phyloP scores from a whole-genome alignment of 2,797 vertebrate species.

The Galaxias olidus region DNA sequence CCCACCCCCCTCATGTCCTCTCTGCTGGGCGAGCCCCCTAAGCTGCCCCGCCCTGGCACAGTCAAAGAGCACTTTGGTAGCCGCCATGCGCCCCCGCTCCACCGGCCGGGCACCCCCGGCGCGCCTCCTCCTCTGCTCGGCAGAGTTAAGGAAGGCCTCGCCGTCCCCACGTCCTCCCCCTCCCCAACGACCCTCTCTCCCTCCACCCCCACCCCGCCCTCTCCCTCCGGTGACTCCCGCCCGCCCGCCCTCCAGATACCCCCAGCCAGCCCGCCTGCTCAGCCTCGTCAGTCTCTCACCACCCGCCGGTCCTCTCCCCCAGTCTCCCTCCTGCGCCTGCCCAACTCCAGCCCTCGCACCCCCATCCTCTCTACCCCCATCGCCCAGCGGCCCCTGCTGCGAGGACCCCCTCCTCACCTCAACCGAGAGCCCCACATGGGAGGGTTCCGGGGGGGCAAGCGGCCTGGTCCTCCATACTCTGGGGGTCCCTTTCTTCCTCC shows the following conservation, averaged over 20 bases:
- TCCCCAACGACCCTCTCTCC: constrained; percentile 47
- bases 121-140: constrained; percentile 73
- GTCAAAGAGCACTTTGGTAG: constrained; percentile 83
- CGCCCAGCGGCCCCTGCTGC: constrained; percentile 72
- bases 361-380: constrained; percentile 62
- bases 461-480: constrained; percentile 79
- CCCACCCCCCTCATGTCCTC: constrained; percentile 66
- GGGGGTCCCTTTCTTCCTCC: constrained; percentile 83
- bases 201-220: constrained; percentile 15
- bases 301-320: constrained; percentile 47
- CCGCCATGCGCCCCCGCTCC: constrained; percentile 75
- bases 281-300: constrained; percentile 58
- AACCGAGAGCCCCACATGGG: constrained; percentile 71
- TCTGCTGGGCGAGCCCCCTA: constrained; percentile 75
- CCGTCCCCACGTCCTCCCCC: constrained; percentile 66
- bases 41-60: constrained; percentile 78
- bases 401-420: constrained; percentile 61
- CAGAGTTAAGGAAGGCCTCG: constrained; percentile 76
- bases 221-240: constrained; percentile 57
- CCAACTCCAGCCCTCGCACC: constrained; percentile 67
- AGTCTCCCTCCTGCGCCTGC: constrained; percentile 68
- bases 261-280: constrained; percentile 63
- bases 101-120: constrained; percentile 74
- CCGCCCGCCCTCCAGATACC: constrained; percentile 53
- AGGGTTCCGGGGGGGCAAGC: constrained; percentile 80